Conservation (phyloP, 1,140 invertebrate genomes). For the Anthonomus grandis region DNA sequence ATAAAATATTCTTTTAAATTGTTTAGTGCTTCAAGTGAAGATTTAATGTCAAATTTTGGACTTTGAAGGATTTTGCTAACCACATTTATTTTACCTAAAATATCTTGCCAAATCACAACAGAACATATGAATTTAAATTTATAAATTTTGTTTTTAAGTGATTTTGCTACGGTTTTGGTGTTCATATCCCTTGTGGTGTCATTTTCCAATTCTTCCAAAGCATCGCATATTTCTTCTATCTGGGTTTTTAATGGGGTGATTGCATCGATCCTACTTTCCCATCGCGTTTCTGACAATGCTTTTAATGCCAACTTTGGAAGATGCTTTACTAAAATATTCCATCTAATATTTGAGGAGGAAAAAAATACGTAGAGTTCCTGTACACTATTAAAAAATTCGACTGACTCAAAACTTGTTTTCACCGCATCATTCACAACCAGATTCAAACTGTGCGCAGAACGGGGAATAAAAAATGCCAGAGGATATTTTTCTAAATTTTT, state of each 20-base stretch:
- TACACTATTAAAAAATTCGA: constrained; percentile 11
- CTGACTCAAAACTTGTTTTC: not conserved
- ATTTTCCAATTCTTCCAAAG: constrained; percentile 10
- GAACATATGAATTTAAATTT: constrained; percentile 12
- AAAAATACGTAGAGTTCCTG: too few species aligned
- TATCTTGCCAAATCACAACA: constrained; percentile 6
- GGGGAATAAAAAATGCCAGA: constrained; percentile 9
- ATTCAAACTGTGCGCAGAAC: constrained; percentile 12
- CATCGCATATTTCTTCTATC: constrained; percentile 4
- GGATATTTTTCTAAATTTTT: constrained; percentile 1
- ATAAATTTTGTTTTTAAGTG: constrained; percentile 3
- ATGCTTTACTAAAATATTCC: constrained; percentile 7
- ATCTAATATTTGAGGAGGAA: constrained; percentile 11
- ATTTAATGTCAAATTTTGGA: constrained; percentile 7
- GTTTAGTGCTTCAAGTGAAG: not conserved
- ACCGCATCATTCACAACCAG: constrained; percentile 15
- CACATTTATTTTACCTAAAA: not conserved
- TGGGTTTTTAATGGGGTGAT: constrained; percentile 1
- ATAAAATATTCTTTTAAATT: not conserved
- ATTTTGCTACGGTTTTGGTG: not conserved
- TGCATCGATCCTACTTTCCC: constrained; percentile 13
- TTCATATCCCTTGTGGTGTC: not conserved
- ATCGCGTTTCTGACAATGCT: constrained; percentile 10
- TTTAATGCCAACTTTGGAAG: constrained; percentile 4
- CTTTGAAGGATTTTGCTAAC: too few species aligned